These are phyloP conservation scores for Mantis religiosa DNA, from an alignment of 2,888 invertebrate species.

Conservation along the genomic window DNA sequence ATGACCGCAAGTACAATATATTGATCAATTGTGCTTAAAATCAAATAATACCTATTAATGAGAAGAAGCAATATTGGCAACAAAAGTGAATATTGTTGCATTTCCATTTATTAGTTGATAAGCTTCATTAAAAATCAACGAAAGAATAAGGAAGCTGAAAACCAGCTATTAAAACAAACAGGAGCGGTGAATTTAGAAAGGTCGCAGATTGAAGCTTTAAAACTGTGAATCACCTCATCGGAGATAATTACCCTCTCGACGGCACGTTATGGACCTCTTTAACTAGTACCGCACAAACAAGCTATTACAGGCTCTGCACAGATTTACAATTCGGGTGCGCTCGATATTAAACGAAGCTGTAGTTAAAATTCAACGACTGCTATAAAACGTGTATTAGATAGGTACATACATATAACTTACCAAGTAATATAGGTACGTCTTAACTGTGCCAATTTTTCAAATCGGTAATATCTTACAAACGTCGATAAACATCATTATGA, in stretches of 20 bases:
- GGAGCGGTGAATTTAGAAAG: background rate
- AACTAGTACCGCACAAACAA: background rate
- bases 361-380: background rate
- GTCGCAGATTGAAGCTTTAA: background rate
- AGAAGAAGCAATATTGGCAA: no score
- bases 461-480: no score
- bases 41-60: no score
- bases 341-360: background rate
- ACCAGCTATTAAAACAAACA: background rate
- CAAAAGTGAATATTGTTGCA: no score
- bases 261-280: background rate
- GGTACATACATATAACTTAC: no score
- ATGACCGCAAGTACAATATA: no score
- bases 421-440: no score
- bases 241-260: background rate
- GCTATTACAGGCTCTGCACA: background rate
- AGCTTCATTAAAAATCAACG: no score
- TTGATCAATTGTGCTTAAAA: no score
- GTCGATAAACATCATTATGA: background rate
- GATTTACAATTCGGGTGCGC: background rate
- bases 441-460: no score
- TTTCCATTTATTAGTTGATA: no score
- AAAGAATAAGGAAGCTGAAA: background rate
- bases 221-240: background rate
- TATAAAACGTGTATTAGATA: background rate